phyloP scores from a whole-genome alignment of 2,113 vertebrate genomes.

The Fukomys damarensis region DNA sequence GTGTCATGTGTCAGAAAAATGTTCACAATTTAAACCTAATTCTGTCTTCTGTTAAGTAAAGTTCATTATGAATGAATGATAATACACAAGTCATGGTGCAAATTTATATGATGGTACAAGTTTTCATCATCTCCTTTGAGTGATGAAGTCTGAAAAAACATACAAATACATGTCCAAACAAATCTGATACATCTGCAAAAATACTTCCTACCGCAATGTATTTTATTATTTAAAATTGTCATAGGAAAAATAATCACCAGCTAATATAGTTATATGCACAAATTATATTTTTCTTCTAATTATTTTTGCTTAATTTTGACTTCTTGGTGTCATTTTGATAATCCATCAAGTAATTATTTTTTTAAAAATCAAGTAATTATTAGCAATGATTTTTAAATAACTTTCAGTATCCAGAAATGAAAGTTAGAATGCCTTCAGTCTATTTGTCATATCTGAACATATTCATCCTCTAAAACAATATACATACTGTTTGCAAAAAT shows the following conservation, averaged over 20 bases:
- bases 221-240: constrained; percentile 27
- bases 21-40: not conserved
- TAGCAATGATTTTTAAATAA: constrained; percentile 35
- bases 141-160: constrained; percentile 1
- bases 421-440: not conserved
- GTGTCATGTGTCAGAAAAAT: not conserved
- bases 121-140: not conserved
- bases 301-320: constrained; percentile 56
- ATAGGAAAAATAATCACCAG: constrained; percentile 51
- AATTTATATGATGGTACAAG: not conserved
- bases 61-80: not conserved
- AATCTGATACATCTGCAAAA: not conserved
- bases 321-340: constrained; percentile 41
- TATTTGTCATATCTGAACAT: not conserved
- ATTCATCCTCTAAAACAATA: constrained; percentile 11
- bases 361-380: constrained; percentile 56
- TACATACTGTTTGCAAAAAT: not conserved
- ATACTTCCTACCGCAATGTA: constrained; percentile 57
- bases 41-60: not conserved
- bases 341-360: not conserved
- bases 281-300: constrained; percentile 59
- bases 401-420: not conserved
- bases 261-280: not conserved
- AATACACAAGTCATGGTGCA: not conserved
- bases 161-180: not conserved